Evolutionary conservation across 2,888 invertebrate species (phyloP).

Genomic region (Hetaerina titia): DNA sequence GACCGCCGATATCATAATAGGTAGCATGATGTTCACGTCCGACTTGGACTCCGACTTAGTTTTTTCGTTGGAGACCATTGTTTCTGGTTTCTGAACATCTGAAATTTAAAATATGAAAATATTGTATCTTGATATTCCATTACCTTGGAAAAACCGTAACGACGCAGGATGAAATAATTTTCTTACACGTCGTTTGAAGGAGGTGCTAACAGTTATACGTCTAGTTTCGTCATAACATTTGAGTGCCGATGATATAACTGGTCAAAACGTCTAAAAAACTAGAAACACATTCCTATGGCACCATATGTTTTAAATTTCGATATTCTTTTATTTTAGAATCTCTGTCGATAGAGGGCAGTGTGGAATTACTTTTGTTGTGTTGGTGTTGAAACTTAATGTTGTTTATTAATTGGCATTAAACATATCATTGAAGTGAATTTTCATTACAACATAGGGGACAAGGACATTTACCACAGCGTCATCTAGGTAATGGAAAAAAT

Average conservation of each 20-base stretch:
- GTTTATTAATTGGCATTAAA: neutral
- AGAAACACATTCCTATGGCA: neutral
- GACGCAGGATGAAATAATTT: neutral
- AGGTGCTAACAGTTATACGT: neutral
- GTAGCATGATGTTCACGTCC: conserved; percentile 73
- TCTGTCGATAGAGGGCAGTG: conserved; percentile 39
- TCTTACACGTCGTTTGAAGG: neutral
- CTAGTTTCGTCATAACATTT: neutral
- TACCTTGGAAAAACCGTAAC: neutral
- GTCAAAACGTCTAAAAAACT: neutral
- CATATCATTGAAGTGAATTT: neutral
- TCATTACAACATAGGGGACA: neutral
- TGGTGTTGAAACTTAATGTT: neutral
- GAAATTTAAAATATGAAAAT: neutral
- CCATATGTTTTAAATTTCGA: neutral
- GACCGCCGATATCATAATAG: conserved; percentile 83
- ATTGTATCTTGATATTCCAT: neutral
- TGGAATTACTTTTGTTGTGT: neutral
- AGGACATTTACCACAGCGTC: neutral
- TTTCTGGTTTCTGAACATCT: conserved; percentile 19
- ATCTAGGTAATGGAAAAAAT: conserved; percentile 44
- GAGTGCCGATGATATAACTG: neutral
- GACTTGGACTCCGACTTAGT: conserved; percentile 9
- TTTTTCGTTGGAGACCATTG: neutral
- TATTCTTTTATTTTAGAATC: neutral